These are phyloP conservation scores for Chaenodraco wilsoni DNA, from an alignment of 2,797 vertebrate genomes.

Conservation along the genomic window DNA sequence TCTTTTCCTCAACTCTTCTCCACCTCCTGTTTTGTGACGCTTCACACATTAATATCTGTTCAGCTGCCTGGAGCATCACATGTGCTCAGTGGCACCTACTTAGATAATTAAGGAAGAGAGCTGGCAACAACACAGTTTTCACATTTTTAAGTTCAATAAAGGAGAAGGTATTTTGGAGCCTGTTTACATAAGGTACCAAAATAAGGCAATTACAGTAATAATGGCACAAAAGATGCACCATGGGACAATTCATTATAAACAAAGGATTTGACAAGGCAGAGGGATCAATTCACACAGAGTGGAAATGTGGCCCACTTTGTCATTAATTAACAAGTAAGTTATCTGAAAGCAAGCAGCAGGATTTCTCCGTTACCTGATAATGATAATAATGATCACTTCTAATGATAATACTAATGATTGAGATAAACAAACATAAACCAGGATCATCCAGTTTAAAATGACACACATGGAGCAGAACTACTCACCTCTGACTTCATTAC, in stretches of 20 bases:
- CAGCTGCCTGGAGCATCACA: slow-evolving; percentile 37
- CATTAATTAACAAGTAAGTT: slow-evolving; percentile 26
- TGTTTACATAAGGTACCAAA: slow-evolving; percentile 22
- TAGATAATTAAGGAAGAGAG: slow-evolving; percentile 45
- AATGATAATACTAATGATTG: neutral
- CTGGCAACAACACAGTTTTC: slow-evolving; percentile 18
- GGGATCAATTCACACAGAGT: slow-evolving; percentile 19
- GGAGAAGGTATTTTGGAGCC: slow-evolving; percentile 13
- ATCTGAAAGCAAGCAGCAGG: slow-evolving; percentile 39
- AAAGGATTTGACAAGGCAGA: slow-evolving; percentile 27
- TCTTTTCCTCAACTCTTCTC: slow-evolving; percentile 28
- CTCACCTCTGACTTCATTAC: slow-evolving; percentile 22
- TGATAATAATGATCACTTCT: slow-evolving; percentile 9
- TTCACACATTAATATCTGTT: slow-evolving; percentile 43
- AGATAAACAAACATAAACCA: slow-evolving; percentile 16
- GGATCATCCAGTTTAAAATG: slow-evolving; percentile 15
- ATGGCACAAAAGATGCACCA: slow-evolving; percentile 22
- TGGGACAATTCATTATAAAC: slow-evolving; percentile 21
- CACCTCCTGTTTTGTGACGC: slow-evolving; percentile 32
- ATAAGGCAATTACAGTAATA: slow-evolving; percentile 11
- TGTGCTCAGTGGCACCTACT: slow-evolving; percentile 18
- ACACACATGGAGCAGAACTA: slow-evolving; percentile 6
- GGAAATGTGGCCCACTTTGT: slow-evolving; percentile 29
- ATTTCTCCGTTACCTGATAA: slow-evolving; percentile 15
- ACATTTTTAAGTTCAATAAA: slow-evolving; percentile 40